phyloP scores from a whole-genome alignment of 2,113 vertebrate species.

The Myodes glareolus region DNA sequence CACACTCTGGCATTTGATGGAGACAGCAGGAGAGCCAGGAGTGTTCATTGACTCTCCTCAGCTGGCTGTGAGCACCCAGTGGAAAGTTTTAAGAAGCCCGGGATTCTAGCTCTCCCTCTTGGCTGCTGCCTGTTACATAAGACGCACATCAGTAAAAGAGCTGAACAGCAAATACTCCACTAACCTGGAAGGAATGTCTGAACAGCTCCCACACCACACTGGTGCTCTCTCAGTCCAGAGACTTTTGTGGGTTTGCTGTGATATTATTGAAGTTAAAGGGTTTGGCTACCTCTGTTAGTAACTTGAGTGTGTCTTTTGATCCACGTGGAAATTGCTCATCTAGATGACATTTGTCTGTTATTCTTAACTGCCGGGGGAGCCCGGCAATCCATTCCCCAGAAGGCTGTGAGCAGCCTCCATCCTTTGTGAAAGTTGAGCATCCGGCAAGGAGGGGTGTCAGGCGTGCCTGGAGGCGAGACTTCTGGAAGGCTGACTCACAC shows the following conservation, averaged over 20 bases:
- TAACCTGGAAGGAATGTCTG: slow-evolving; percentile 80
- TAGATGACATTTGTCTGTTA: slow-evolving; percentile 72
- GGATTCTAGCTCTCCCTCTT: slow-evolving; percentile 51
- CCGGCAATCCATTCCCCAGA: slow-evolving; percentile 66
- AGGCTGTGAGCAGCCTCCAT: slow-evolving; percentile 62
- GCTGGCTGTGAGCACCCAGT: slow-evolving; percentile 45
- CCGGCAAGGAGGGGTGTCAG: slow-evolving; percentile 55
- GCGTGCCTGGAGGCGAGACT: slow-evolving; percentile 60
- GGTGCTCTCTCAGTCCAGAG: slow-evolving; percentile 47
- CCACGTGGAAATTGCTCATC: slow-evolving; percentile 61
- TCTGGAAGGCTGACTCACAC: slow-evolving; percentile 69
- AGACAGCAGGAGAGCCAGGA: not conserved
- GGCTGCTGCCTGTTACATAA: slow-evolving; percentile 65
- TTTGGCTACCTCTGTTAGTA: slow-evolving; percentile 64
- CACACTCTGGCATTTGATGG: not conserved
- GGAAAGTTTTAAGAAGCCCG: slow-evolving; percentile 71
- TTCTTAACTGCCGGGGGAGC: slow-evolving; percentile 67
- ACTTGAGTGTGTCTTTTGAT: slow-evolving; percentile 69
- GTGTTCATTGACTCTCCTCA: slow-evolving; percentile 22
- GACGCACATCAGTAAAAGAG: slow-evolving; percentile 61
- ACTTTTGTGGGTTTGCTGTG: slow-evolving; percentile 62
- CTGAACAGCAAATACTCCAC: slow-evolving; percentile 75
- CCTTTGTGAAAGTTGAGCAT: slow-evolving; percentile 62
- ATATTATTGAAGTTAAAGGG: slow-evolving; percentile 63
- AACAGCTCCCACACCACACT: slow-evolving; percentile 72